Base-by-base conservation (phyloP, 2,797 vertebrate species). In the Parauchenoglanis ngamensis region DNA sequence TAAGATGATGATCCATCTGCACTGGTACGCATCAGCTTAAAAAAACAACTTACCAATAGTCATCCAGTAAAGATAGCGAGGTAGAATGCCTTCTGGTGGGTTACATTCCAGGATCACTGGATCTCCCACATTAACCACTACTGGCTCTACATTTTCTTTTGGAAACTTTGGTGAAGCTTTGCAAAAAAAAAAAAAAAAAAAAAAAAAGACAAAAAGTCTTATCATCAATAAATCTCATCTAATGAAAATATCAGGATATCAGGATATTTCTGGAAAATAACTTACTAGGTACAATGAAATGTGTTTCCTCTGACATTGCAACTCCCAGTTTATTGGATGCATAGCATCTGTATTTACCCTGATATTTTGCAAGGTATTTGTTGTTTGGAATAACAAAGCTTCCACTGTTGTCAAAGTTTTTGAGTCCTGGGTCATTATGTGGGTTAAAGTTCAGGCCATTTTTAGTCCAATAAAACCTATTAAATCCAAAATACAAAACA, bases 61-160 rank as follows among this genome's bases (percentile, higher is more conserved):
- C 98, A 99, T 99, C 98, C 98, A 99, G 87, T 97, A 97, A 89
- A 99, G 95, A 28, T 97, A 93, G 52, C 96, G 92, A 11, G 97
- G 97, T 0, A 95, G 94, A 1, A 97, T 95, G 0, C 97, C 97
- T 87, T 94, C 90, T 0, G 98, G 98, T 1, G 98, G 98, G 65
- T 98, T 95, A 89, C 98, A 99, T 7, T 92, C 92, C 86, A 99
- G 92, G 77, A 96, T 92, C 35, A 98, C 90, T 1, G 98, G 93
- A 23, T 98, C 95, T 1, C 98, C 97, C 56, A 97, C 96, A 4
- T 96, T 94, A 35, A 98, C 96, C 54, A 96, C 92, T 31, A 97
- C 88, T 12, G 97, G 96, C 10, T 95, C 90, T 0, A 95, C 94
- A 17, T 89, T 94, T 91, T 98, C 97, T 88, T 98, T 99, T 0